These are phyloP conservation scores for Cottoperca gobio DNA, from an alignment of 2,797 vertebrate species.

Conservation along the genomic window DNA sequence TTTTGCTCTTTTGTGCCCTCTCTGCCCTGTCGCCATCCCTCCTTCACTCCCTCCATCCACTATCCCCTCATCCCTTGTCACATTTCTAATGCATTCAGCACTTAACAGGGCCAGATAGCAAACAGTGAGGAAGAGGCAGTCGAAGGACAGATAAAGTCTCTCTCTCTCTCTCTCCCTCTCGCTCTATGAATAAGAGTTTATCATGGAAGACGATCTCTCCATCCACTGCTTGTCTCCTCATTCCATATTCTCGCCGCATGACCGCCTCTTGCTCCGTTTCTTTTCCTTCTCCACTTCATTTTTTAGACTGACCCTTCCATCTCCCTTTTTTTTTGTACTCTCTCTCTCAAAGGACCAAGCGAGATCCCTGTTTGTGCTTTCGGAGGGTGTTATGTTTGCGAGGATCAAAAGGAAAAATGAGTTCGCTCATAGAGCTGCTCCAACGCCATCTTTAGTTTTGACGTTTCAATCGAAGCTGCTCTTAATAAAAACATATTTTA, in stretches of 20 bases:
- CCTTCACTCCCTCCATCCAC: conserved; percentile 56
- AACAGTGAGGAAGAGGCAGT: conserved; percentile 64
- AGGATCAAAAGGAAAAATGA: conserved; percentile 11
- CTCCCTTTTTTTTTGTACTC: too few relatives aligned
- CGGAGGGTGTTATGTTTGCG: conserved; percentile 23
- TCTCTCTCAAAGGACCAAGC: conserved; percentile 38
- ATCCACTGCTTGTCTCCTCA: conserved; percentile 69
- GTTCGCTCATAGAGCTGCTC: not conserved
- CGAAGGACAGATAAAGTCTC: conserved; percentile 75
- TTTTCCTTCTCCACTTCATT: conserved; percentile 67
- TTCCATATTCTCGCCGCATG: conserved; percentile 77
- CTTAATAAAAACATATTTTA: not conserved
- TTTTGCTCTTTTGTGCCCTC: conserved; percentile 57
- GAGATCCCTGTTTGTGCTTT: conserved; percentile 47
- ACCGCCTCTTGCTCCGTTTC: conserved; percentile 70
- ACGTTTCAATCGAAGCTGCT: conserved; percentile 7
- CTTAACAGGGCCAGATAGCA: conserved; percentile 77
- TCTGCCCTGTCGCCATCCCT: conserved; percentile 36
- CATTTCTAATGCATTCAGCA: conserved; percentile 75
- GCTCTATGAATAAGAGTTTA: conserved; percentile 75
- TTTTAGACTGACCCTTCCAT: conserved; percentile 69
- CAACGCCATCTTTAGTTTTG: conserved; percentile 5
- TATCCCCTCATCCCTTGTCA: conserved; percentile 62
- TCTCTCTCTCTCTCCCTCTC: conserved; percentile 47
- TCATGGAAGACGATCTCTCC: conserved; percentile 73